Base-by-base conservation (phyloP, 2,888 invertebrate species). In the Mamestra brassicae region DNA sequence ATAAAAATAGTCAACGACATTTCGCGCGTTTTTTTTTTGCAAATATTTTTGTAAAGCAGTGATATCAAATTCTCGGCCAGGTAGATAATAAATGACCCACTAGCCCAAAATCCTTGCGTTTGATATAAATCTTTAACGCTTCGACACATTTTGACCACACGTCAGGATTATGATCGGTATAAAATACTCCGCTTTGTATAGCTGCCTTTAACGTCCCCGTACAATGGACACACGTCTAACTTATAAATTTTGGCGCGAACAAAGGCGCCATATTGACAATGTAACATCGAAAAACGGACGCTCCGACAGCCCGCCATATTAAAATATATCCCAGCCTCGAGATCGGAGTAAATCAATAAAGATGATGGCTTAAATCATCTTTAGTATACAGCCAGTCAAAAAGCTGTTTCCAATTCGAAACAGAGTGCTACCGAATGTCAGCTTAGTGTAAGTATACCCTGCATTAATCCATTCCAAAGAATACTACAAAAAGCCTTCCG, bases 101-200 rank as follows among this genome's bases (percentile, higher is more conserved):
- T 90, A 83, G 80, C 86, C 86, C 85, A 89, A 91, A 90, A 81
- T 75, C 78, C 72, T 74, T 82, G 64, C 89, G 83, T 88, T 85
- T 85, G 92, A 92, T 92, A 96, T 96, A 96, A 96, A 96, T 96
- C 95, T 94, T 93, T 89, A 92, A 94, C 93, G 94, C 95, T 92
- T 95, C 95, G 95, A 94, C 95, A 95, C 96, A 94, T 96, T 94
- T 95, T 94, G 95, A 96, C 95, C 95, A 92, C 96, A 95, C 94
- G 95, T 95, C 96, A 93, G 89, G 89, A 93, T 90, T 94, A 95
- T 94, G 95, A 96, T 95, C 93, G 90, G 92, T 92, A 95, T 95
- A 94, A 94, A 93, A 94, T 94, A 92, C 91, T 83, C 89, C 87
- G 90, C 92, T 92, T 95, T 94, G 95, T 95, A 90, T 88, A 87